Base-by-base conservation (phyloP, 1,140 invertebrate genomes). In the Xylocopa sonorina region DNA sequence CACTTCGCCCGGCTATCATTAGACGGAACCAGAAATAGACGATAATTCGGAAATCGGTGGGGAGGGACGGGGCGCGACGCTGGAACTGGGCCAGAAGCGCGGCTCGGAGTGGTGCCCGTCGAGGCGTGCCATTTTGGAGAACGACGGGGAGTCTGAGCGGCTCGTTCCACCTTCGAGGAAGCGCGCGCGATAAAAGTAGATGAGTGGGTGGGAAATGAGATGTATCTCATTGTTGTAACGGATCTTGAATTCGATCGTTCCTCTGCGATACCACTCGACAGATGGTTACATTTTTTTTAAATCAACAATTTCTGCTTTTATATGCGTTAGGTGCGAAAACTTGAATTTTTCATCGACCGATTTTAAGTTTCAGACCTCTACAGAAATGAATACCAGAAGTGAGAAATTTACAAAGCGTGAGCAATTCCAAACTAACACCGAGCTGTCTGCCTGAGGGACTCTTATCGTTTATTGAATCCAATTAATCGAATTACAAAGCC, bases 21-120 rank as follows among this genome's bases (percentile, higher is more conserved):
- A 91, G 90, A 89, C 86, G 86, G 89, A 88, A 84, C 80, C 88
- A 86, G 84, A 90, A 91, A 89, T 91, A 89, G 88, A 88, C 77
- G 84, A 91, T 90, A 90, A 90, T 89, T 90, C 84, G 84, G 82
- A 87, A 90, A 90, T 89, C 78, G 77, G 75, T n/a, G 75, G 82
- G 78, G 75, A 63, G 78, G 69, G 53, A 53, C 27, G 62, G 10
- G 34, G 29, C 14, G 14, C 46, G 41, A 43, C 14, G 50, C 41
- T 81, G 73, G 73, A 81, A 48, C 27, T 18, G 46, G 51, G 79
- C 79, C 79, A 78, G 62, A 73, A 72, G 63, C 69, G 34, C 50
- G n/a, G 21, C 5, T 12, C 3, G 46, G 32, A n/a, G 43, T 34
- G 63, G n/a, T n/a, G 51, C 12, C 3, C 10, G 38, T n/a, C 14